Evolutionary conservation across 2,888 invertebrate genomes (phyloP).

Genomic region (Teleiodes luculella): DNA sequence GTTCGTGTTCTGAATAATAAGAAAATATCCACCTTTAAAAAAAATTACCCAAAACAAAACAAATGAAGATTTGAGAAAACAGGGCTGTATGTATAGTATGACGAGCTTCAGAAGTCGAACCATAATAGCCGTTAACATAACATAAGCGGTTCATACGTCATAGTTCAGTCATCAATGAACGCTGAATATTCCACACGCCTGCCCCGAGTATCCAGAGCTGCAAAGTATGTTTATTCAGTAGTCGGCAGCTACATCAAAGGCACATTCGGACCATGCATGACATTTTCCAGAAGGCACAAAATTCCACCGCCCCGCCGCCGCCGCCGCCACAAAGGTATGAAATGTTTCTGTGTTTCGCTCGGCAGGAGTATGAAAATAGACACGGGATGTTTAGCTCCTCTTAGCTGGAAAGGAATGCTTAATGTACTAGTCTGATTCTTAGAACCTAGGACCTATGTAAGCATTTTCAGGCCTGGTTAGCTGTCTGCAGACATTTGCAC

Average conservation of each 20-base stretch:
- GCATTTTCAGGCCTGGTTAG: too few relatives aligned
- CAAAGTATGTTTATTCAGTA: slow-evolving; percentile 5
- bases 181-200: background rate
- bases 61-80: too few relatives aligned
- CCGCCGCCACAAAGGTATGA: background rate
- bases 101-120: too few relatives aligned
- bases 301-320: background rate
- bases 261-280: slow-evolving; percentile 2
- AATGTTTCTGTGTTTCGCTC: background rate
- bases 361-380: background rate
- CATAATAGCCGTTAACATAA: background rate
- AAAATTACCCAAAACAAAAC: too few relatives aligned
- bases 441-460: too few relatives aligned
- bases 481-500: too few relatives aligned
- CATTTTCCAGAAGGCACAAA: slow-evolving; percentile 1
- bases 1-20: too few relatives aligned
- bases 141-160: slow-evolving; percentile 12
- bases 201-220: background rate
- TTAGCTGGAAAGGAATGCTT: background rate
- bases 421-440: background rate
- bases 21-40: too few relatives aligned
- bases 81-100: too few relatives aligned
- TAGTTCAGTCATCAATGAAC: background rate
- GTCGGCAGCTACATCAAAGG: slow-evolving; percentile 9
- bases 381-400: background rate